Percentiles rank a stretch among this genome's conserved stretches.
Conservation (phyloP, 30 jellyfish, hydroid and myxozoan species). For the Pelagia noctiluca region DNA sequence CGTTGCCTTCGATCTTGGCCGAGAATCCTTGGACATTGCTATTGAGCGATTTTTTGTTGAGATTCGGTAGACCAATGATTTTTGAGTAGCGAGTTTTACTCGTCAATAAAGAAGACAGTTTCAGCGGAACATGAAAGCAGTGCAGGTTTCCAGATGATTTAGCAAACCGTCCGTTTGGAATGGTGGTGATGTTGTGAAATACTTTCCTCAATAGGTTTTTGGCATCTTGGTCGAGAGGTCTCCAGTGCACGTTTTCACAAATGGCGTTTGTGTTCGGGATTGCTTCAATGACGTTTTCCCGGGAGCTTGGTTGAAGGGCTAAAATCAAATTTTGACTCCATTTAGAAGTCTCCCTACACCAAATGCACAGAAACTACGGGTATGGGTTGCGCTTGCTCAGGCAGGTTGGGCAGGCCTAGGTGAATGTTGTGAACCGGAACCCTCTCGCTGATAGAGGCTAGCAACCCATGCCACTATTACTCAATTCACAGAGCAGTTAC, state of each 20-base stretch:
- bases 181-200: not conserved
- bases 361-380: too few relatives aligned
- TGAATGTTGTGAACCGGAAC: too few relatives aligned
- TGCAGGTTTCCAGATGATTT: not conserved
- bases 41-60: conserved; percentile 26
- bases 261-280: not conserved
- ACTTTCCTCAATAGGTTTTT: conserved; percentile 1
- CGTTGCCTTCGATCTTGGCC: conserved; percentile 21
- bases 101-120: conserved; percentile 18
- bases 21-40: conserved; percentile 46
- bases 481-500: too few relatives aligned
- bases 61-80: conserved; percentile 46
- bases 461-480: too few relatives aligned
- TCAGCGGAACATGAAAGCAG: conserved; percentile 55
- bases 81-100: conserved; percentile 19
- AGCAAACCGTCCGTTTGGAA: conserved; percentile 42
- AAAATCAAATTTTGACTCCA: too few relatives aligned
- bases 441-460: too few relatives aligned
- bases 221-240: conserved; percentile 33
- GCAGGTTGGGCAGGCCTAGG: too few relatives aligned
- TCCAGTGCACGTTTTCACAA: conserved; percentile 57
- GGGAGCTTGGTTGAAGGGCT: not conserved
- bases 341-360: too few relatives aligned
- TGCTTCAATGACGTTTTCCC: conserved; percentile 25
- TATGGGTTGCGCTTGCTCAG: too few relatives aligned